Conservation (phyloP, 2,888 invertebrate species). For the Pyrrhia umbra region DNA sequence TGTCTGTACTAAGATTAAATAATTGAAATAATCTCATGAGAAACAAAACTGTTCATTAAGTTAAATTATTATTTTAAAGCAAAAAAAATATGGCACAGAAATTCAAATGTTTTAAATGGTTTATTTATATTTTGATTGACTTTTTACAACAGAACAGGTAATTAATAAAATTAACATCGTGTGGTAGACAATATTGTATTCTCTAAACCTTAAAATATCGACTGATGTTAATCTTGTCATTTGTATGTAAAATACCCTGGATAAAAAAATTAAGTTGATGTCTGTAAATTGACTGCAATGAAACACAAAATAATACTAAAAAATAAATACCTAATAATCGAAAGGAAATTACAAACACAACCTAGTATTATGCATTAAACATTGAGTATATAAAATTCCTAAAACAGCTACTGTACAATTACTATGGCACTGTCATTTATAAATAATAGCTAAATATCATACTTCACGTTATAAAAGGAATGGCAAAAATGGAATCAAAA, state of each 20-base stretch:
- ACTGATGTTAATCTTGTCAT: not conserved
- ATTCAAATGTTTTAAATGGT: slow-evolving; percentile 8
- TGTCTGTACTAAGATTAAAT: slow-evolving; percentile 43
- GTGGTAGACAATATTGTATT: not conserved
- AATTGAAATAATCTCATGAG: slow-evolving; percentile 43
- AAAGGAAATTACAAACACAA: slow-evolving; percentile 41
- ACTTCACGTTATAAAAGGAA: slow-evolving; percentile 55
- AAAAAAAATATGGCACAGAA: slow-evolving; percentile 39
- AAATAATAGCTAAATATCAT: slow-evolving; percentile 61
- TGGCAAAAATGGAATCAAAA: slow-evolving; percentile 61
- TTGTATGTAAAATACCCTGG: not conserved
- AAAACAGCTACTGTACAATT: slow-evolving; percentile 68
- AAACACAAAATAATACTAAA: slow-evolving; percentile 20
- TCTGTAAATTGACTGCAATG: slow-evolving; percentile 4
- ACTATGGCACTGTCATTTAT: slow-evolving; percentile 76
- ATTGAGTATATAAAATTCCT: slow-evolving; percentile 59
- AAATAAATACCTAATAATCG: slow-evolving; percentile 36
- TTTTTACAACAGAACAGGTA: not conserved
- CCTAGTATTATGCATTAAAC: slow-evolving; percentile 49
- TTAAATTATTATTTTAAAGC: slow-evolving; percentile 11
- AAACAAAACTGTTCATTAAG: slow-evolving; percentile 15
- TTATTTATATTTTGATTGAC: not conserved
- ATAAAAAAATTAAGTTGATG: not conserved
- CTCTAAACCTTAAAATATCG: not conserved
- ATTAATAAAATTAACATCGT: not conserved